phyloP scores from a whole-genome alignment of 2,888 invertebrate species.

The Anarsia innoxiella region DNA sequence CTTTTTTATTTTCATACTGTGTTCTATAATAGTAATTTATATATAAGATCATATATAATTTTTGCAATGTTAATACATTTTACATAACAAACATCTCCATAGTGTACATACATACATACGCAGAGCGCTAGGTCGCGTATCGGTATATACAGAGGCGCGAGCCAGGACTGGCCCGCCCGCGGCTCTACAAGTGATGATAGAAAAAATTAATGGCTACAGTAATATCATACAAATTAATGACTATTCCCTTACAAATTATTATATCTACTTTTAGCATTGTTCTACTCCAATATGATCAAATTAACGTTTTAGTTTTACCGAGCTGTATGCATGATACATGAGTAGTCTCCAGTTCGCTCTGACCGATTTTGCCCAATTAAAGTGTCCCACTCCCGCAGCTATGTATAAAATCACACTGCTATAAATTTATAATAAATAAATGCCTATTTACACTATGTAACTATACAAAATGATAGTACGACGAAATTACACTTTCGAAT shows the following conservation, averaged over 20 bases:
- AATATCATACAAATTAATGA: constrained; percentile 76
- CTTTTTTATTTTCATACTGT: constrained; percentile 74
- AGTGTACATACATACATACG: constrained; percentile 68
- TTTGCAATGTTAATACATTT: constrained; percentile 75
- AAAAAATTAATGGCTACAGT: constrained; percentile 73
- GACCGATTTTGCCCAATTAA: constrained; percentile 53
- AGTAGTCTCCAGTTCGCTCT: constrained; percentile 56
- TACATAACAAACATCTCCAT: constrained; percentile 73
- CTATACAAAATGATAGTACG: constrained; percentile 75
- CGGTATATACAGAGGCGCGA: constrained; percentile 51
- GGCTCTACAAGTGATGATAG: constrained; percentile 60
- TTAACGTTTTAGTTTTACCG: constrained; percentile 51
- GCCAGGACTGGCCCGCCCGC: constrained; percentile 24
- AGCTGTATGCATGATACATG: constrained; percentile 58
- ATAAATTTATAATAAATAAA: constrained; percentile 75
- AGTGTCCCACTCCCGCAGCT: constrained; percentile 67
- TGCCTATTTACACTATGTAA: constrained; percentile 76
- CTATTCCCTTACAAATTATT: constrained; percentile 75
- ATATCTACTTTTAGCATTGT: constrained; percentile 71
- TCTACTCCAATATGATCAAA: constrained; percentile 69
- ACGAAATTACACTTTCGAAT: constrained; percentile 66
- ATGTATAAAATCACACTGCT: constrained; percentile 72
- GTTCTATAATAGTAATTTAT: constrained; percentile 75
- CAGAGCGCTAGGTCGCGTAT: constrained; percentile 40
- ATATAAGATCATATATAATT: constrained; percentile 74